Conservation (phyloP, 2,888 invertebrate species). For the Drosophila mercatorum region DNA sequence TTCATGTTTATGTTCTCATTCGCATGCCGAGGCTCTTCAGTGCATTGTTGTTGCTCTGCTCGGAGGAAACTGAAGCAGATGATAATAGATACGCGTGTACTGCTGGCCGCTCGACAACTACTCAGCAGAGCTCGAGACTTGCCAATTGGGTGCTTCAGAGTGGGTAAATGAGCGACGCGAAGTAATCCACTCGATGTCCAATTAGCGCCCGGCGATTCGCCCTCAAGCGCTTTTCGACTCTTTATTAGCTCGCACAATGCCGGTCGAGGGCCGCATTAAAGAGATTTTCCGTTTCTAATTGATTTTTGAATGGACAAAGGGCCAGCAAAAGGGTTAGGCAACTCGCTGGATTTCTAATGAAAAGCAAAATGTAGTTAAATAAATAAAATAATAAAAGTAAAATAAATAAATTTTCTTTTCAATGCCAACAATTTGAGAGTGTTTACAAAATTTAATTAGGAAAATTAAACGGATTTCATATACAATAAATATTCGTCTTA, state of each 20-base stretch:
- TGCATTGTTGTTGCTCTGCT: constrained; percentile 12
- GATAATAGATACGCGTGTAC: constrained; percentile 52
- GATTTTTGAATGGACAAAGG: constrained; percentile 27
- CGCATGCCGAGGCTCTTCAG: not conserved
- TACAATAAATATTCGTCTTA: not conserved
- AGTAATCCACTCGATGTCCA: constrained; percentile 56
- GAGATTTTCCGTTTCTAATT: constrained; percentile 27
- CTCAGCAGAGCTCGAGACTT: constrained; percentile 34
- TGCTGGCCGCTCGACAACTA: constrained; percentile 22
- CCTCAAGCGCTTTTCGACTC: constrained; percentile 15
- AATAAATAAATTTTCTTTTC: too few species aligned
- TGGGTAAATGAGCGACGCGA: constrained; percentile 23
- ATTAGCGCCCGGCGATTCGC: constrained; percentile 37
- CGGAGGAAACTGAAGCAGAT: constrained; percentile 45
- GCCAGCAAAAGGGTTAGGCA: not conserved
- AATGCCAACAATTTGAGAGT: not conserved
- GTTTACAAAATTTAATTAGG: not conserved
- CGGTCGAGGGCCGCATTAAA: constrained; percentile 17
- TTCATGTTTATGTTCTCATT: constrained; percentile 47
- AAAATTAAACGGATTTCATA: not conserved
- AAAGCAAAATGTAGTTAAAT: not conserved
- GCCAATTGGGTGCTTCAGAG: constrained; percentile 35
- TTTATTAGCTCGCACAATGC: constrained; percentile 20
- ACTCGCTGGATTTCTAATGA: not conserved
- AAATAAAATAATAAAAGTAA: not conserved